Conservation (phyloP, 2,797 vertebrate species). For the Loris lydekkerianus region DNA sequence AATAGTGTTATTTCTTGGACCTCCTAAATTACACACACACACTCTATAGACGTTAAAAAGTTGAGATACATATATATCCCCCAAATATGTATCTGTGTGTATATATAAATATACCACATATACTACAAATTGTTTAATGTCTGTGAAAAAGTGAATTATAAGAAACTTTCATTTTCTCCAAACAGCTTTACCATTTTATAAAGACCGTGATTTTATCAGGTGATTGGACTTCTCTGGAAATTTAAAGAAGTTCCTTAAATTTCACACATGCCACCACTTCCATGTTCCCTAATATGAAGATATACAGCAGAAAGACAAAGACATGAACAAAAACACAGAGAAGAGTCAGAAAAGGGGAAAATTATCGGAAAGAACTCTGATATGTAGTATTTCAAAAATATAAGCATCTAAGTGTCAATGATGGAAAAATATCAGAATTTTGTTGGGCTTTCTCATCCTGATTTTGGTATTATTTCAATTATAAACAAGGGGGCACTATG, state of each 20-base stretch:
- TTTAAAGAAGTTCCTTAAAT: not conserved
- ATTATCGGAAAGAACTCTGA: not conserved
- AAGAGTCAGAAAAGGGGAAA: not conserved
- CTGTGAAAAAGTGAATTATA: not conserved
- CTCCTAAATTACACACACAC: not conserved
- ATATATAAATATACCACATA: not conserved
- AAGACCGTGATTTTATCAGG: not conserved
- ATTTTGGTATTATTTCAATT: not conserved
- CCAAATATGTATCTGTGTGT: too few species aligned
- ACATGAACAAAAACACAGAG: not conserved
- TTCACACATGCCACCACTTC: not conserved
- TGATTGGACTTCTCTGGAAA: not conserved
- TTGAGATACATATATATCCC: too few species aligned
- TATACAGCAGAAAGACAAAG: not conserved
- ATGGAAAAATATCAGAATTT: not conserved
- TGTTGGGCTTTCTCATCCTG: not conserved
- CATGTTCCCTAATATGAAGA: not conserved
- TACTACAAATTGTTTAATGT: not conserved
- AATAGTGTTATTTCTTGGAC: not conserved
- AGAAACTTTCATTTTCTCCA: not conserved
- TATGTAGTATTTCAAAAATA: not conserved
- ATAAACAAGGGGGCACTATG: not conserved
- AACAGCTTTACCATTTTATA: constrained; percentile 11
- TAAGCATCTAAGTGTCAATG: not conserved
- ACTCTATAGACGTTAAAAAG: not conserved